Conservation (phyloP, 2,797 vertebrate genomes). For the Alcedo atthis region DNA sequence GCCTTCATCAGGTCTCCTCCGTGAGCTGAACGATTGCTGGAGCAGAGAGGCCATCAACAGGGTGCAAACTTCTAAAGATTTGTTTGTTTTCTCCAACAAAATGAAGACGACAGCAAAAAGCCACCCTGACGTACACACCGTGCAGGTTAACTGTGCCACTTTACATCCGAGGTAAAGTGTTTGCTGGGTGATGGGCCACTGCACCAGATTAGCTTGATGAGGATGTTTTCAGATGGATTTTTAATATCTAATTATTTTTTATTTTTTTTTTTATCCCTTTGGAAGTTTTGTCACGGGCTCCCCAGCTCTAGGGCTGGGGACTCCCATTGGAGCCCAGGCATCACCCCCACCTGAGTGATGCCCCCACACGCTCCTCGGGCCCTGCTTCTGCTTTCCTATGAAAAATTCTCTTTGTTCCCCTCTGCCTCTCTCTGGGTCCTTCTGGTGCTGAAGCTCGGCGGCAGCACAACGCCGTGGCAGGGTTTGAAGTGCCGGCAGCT, state of each 20-base stretch:
- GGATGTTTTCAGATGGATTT: not conserved
- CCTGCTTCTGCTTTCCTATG: not conserved
- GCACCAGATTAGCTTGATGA: not conserved
- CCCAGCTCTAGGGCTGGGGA: not conserved
- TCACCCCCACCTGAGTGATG: not conserved
- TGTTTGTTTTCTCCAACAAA: not conserved
- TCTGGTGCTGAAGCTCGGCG: not conserved
- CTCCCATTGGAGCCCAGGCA: fast-evolving
- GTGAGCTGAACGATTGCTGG: not conserved
- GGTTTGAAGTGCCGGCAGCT: not conserved
- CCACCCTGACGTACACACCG: not conserved
- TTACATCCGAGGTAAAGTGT: not conserved
- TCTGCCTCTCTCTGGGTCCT: not conserved
- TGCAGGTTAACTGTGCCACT: not conserved
- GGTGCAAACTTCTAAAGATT: not conserved
- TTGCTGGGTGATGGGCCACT: not conserved
- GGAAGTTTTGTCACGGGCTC: not conserved
- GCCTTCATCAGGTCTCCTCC: not conserved
- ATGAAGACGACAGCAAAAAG: not conserved
- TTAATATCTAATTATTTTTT: no score
- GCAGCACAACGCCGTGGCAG: not conserved
- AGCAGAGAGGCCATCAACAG: not conserved
- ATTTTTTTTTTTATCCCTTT: not conserved
- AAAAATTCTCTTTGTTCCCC: constrained; percentile 6
- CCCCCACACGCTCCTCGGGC: not conserved